These are phyloP conservation scores for Emydocephalus ijimae DNA, from an alignment of 2,113 vertebrate species.

Conservation along the genomic window DNA sequence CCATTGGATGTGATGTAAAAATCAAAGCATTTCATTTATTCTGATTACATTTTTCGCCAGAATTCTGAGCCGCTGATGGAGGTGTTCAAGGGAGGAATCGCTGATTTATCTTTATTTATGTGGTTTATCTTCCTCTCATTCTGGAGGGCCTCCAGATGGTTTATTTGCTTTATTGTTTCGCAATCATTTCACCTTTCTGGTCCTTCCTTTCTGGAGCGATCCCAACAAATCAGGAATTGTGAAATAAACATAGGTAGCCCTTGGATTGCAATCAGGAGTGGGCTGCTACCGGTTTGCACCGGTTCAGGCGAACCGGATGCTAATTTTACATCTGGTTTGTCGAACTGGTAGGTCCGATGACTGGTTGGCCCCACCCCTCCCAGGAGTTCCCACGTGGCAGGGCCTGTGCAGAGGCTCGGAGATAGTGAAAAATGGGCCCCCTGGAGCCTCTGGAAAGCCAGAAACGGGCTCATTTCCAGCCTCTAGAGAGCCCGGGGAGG, in stretches of 20 bases:
- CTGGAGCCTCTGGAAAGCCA: too few relatives aligned
- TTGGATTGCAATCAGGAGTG: too few relatives aligned
- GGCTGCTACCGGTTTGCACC: too few relatives aligned
- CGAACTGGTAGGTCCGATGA: too few relatives aligned
- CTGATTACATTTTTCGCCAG: background rate
- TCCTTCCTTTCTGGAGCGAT: background rate
- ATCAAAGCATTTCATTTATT: background rate
- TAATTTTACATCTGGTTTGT: too few relatives aligned
- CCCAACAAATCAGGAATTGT: background rate
- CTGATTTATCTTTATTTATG: background rate
- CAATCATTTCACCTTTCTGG: background rate
- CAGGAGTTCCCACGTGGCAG: too few relatives aligned
- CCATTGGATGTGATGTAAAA: background rate
- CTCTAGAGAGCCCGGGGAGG: too few relatives aligned
- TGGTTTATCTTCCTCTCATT: background rate
- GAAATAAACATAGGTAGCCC: background rate
- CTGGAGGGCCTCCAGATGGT: background rate
- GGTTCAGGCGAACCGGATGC: too few relatives aligned
- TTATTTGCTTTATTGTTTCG: background rate
- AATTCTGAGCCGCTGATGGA: background rate
- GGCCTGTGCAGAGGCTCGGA: too few relatives aligned
- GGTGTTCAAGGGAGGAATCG: background rate
- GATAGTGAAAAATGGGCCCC: too few relatives aligned
- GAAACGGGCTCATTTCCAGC: too few relatives aligned
- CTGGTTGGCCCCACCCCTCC: too few relatives aligned